phyloP scores from a whole-genome alignment of 2,888 invertebrate species.

The Mesochorus sp. region DNA sequence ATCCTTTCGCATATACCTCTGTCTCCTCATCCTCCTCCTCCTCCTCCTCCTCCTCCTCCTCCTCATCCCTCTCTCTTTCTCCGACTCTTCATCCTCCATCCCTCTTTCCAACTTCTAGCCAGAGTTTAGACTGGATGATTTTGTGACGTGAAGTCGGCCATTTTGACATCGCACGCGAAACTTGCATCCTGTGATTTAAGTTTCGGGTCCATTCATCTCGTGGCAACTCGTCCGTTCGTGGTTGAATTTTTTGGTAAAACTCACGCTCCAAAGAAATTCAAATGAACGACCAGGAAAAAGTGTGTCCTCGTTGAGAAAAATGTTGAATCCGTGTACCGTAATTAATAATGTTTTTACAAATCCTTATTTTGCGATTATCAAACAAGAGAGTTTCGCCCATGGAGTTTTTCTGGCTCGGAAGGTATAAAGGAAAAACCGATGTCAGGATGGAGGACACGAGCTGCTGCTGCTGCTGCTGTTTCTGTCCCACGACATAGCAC shows the following conservation, averaged over 20 bases:
- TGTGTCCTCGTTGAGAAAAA: no score
- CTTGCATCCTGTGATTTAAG: background rate
- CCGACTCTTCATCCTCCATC: background rate
- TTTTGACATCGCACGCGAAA: constrained; percentile 15
- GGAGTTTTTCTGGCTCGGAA: background rate
- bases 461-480: background rate
- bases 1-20: constrained; percentile 7
- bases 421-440: background rate
- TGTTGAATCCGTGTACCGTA: no score
- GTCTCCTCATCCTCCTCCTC: background rate
- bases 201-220: no score
- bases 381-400: no score
- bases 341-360: no score
- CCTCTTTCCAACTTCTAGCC: background rate
- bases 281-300: no score
- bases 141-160: constrained; percentile 21
- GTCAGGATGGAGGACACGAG: background rate
- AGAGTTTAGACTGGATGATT: constrained; percentile 19
- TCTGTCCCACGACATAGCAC: no score
- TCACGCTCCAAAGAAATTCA: no score
- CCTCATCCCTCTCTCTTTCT: background rate
- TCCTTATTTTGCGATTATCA: no score
- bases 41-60: constrained; percentile 5
- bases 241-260: no score
- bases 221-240: no score